These are phyloP conservation scores for Dascillus cervinus DNA, from an alignment of 2,888 invertebrate species.

Conservation along the genomic window DNA sequence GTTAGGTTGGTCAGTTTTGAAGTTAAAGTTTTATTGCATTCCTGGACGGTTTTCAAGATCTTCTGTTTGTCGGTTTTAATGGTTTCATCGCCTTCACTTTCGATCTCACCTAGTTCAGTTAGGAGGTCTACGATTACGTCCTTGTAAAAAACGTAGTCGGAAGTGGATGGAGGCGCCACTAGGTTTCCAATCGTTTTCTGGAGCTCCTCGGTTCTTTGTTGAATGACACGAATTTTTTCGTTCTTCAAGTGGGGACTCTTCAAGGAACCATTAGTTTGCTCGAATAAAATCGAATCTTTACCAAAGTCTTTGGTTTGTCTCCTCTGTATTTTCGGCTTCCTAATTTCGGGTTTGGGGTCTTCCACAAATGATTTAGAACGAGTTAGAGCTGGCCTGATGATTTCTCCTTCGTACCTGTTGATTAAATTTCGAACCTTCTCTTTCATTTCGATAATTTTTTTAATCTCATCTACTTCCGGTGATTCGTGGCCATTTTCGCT, in stretches of 20 bases:
- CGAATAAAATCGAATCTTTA: too few species aligned
- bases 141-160: slow-evolving; percentile 2
- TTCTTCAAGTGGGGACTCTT: too few species aligned
- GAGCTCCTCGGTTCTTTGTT: background rate
- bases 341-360: too few species aligned
- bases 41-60: slow-evolving; percentile 7
- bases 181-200: too few species aligned
- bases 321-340: too few species aligned
- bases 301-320: too few species aligned
- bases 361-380: too few species aligned
- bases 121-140: slow-evolving; percentile 8
- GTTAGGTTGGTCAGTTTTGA: too few species aligned
- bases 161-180: background rate
- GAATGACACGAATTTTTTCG: background rate
- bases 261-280: too few species aligned
- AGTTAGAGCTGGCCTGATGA: too few species aligned
- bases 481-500: background rate
- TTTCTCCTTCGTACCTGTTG: slow-evolving; percentile 9
- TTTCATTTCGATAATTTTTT: background rate
- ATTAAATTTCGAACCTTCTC: slow-evolving; percentile 10
- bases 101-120: slow-evolving; percentile 7
- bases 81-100: slow-evolving; percentile 4
- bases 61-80: slow-evolving; percentile 8
- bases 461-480: background rate
- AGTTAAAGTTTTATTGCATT: slow-evolving; percentile 3